phyloP scores from a whole-genome alignment of 2,888 invertebrate genomes.

The Caenorhabditis virilis region DNA sequence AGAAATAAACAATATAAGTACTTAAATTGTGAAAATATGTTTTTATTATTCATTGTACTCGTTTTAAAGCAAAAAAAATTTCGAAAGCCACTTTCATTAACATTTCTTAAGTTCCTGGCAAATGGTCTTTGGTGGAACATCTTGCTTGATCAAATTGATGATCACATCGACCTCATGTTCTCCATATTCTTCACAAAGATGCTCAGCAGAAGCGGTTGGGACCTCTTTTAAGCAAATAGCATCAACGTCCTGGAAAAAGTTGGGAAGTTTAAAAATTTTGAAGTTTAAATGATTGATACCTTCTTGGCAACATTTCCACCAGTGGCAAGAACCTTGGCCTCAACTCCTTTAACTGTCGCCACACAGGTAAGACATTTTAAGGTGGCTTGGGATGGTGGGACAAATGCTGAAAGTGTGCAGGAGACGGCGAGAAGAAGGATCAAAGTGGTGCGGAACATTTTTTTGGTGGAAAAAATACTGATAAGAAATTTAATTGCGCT shows the following conservation, averaged over 20 bases:
- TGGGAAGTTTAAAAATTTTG: background rate
- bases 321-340: conserved; percentile 14
- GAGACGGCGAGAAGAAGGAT: conserved; percentile 9
- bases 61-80: too few relatives aligned
- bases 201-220: conserved; percentile 24
- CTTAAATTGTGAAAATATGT: too few relatives aligned
- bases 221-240: conserved; percentile 27
- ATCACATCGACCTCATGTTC: conserved; percentile 29
- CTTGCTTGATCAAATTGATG: conserved; percentile 20
- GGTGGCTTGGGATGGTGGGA: conserved; percentile 25
- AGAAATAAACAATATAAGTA: too few relatives aligned
- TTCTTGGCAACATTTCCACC: conserved; percentile 22
- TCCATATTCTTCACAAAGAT: conserved; percentile 31
- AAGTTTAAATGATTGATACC: background rate
- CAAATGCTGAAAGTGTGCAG: conserved; percentile 5
- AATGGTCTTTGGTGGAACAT: conserved; percentile 34
- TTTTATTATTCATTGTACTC: too few relatives aligned
- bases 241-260: conserved; percentile 13
- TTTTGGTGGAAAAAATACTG: too few relatives aligned
- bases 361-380: conserved; percentile 33
- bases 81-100: conserved; percentile 4
- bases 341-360: conserved; percentile 33
- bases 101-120: conserved; percentile 34
- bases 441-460: conserved; percentile 13
- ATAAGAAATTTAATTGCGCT: too few relatives aligned